Base-by-base conservation (phyloP, 2,888 invertebrate species). In the Xestia xanthographa region DNA sequence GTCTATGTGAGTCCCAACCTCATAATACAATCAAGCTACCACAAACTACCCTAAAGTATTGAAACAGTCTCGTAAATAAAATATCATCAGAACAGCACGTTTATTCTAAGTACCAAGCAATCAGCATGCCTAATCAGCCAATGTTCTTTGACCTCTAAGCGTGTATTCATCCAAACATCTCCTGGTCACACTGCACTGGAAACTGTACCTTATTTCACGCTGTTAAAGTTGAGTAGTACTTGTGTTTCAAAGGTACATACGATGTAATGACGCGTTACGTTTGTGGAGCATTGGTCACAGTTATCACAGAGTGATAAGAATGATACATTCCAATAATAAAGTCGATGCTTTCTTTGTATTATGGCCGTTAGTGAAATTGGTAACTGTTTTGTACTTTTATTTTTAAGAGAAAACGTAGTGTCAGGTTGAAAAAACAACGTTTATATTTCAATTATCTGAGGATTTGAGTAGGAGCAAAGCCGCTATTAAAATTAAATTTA, bases 91-190 rank as follows among this genome's bases (percentile, higher is more conserved):
- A 89, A 90, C 89, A 90, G 86, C 86, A 89, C 88, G 88, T 90
- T 90, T 85, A 82, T 91, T 91, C 91, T 93, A 92, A 92, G 90
- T 92, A 91, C 91, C 87, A 85, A 60, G 85, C 91, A 89, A 91
- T 91, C 88, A 88, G 85, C 89, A 90, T 87, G 89, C 86, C 91
- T 95, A 94, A 95, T 95, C 95, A 94, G 93, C 87, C 92, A 88
- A 88, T 95, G 96, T 95, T 94, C 95, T 95, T 95, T 96, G 96
- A 96, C 96, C 96, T 93, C 92, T 88, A 79, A 75, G 75, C 81
- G 77, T 75, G 85, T 83, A 87, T 88, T 86, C 84, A 88, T 82
- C 84, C 76, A 84, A 80, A 74, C 80, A 92, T 83, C 75, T 86
- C 66, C 69, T 60, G 8, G 11, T 6, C 29, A 65, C 6, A 26